Evolutionary conservation across 2,113 vertebrate species (phyloP).

Genomic region (Muntiacus reevesi): DNA sequence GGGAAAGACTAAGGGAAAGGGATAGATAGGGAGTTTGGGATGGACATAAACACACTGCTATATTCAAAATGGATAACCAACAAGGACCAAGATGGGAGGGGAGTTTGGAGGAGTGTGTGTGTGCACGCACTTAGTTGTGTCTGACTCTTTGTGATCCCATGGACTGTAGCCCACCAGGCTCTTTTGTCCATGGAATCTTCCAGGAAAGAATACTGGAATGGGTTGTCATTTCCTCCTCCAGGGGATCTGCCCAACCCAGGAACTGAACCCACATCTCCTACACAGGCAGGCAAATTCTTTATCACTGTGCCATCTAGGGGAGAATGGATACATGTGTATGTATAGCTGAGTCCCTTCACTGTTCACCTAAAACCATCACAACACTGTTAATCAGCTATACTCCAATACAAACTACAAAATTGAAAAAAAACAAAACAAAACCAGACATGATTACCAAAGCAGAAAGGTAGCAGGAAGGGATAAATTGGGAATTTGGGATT

Average conservation of each 20-base stretch:
- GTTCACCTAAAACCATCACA: neutral
- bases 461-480: neutral
- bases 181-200: neutral
- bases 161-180: neutral
- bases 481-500: neutral
- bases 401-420: neutral
- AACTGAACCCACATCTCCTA: neutral
- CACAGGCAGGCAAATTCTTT: neutral
- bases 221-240: neutral
- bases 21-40: neutral
- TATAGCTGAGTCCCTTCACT: neutral
- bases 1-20: neutral
- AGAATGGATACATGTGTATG: neutral
- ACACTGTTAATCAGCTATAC: neutral
- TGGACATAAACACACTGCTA: neutral
- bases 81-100: neutral
- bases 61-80: neutral
- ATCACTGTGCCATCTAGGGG: neutral
- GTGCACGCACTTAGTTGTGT: neutral
- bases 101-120: neutral
- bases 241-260: neutral
- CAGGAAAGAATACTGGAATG: neutral
- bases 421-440: neutral
- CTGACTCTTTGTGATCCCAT: neutral
- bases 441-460: neutral